Evolutionary conservation across 2,113 vertebrate genomes (phyloP).

Genomic region (Sturnira hondurensis): DNA sequence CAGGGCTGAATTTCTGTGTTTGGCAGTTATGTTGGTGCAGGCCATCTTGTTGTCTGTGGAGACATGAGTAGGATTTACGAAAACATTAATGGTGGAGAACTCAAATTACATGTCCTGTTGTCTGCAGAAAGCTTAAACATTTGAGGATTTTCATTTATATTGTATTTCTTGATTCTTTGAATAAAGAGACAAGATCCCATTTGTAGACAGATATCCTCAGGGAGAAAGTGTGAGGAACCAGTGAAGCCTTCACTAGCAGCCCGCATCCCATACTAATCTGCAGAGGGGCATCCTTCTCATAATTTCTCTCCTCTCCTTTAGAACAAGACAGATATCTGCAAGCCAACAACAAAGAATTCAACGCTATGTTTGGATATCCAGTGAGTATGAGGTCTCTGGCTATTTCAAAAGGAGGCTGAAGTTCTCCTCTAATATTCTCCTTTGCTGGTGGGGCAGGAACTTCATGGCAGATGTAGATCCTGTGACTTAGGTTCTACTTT

Average conservation of each 20-base stretch:
- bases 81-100: neutral
- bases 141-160: neutral
- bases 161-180: slow-evolving; percentile 11
- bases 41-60: neutral
- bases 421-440: neutral
- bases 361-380: slow-evolving; percentile 87
- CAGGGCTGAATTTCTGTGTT: neutral
- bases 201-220: neutral
- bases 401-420: neutral
- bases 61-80: neutral
- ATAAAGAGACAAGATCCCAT: neutral
- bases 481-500: neutral
- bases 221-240: neutral
- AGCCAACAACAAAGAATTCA: slow-evolving; percentile 90
- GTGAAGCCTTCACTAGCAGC: neutral
- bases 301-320: slow-evolving; percentile 70
- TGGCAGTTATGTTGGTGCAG: neutral
- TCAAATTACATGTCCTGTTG: neutral
- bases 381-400: slow-evolving; percentile 81
- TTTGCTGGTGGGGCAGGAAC: neutral
- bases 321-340: slow-evolving; percentile 87
- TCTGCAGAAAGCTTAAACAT: neutral
- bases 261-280: neutral
- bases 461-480: neutral
- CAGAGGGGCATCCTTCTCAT: neutral